Base-by-base conservation (phyloP, 2,888 invertebrate species). In the Fragum sueziense region DNA sequence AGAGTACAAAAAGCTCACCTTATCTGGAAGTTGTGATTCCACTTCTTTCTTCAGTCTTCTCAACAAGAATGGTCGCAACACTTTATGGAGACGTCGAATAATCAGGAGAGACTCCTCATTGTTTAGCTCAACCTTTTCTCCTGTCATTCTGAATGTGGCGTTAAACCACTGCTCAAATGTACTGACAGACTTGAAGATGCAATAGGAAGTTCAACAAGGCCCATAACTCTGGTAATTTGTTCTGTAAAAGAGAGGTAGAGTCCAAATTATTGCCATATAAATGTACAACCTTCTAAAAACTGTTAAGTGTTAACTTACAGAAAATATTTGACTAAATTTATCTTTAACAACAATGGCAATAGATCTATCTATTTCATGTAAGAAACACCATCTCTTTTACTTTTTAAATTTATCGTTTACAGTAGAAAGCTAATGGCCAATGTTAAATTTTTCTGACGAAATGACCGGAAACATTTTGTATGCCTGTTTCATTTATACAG, bases 161-260 rank as follows among this genome's bases (percentile, higher is more conserved):
- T 99, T 99, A 94, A 99, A 99, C 99, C 99, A 99, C 93, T 99
- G 99, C 91, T 99, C 99, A 93, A 99, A 99, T 0, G 99, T 99
- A 77, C 97, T 97, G 92, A 98, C 98, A 65, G 98, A 98, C 94
- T 99, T 99, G 95, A 99, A 99, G 89, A 99, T 99, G 27, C 98
- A 99, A 94, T 81, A 99, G 94, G 94, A 99, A 99, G 94, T 99
- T 99, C 62, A 99, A 95, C 79, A 99, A 94, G 17, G 99, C 99
- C 99, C 99, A 99, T 85, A 99, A 94, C 93, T 99, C 99, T 0
- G 99, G 99, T 88, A 99, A 94, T 94, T 99, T 99, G 94, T 99
- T 99, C 93, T 94, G 91, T 51, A 88, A 87, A 76, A n/a, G 34
- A 62, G 11, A 34, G 1, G 20, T 14, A 61, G 6, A 20, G 3